Evolutionary conservation across 2,888 invertebrate species (phyloP).

Genomic region (Sceliomorpha sp.): DNA sequence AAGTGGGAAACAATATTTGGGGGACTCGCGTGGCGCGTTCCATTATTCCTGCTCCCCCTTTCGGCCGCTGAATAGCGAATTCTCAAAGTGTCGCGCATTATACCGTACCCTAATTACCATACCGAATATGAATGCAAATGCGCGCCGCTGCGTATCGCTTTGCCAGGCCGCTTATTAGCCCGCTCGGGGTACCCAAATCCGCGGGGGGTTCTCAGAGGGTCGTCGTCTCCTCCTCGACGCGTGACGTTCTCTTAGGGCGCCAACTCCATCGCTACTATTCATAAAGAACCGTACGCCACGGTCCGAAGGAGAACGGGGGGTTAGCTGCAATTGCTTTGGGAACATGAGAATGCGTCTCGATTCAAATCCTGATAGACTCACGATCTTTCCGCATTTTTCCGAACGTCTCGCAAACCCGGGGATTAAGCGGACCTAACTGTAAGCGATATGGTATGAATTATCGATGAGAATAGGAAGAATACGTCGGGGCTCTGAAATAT

Average conservation of each 20-base stretch:
- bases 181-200: constrained; percentile 62
- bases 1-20: constrained; percentile 25
- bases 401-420: too few species aligned
- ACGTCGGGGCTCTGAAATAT: too few species aligned
- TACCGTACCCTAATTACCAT: constrained; percentile 76
- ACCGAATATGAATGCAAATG: constrained; percentile 77
- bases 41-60: constrained; percentile 18
- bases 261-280: constrained; percentile 52
- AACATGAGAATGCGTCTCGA: too few species aligned
- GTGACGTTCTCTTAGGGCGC: constrained; percentile 67
- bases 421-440: too few species aligned
- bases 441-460: too few species aligned
- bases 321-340: background rate
- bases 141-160: constrained; percentile 59
- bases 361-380: too few species aligned
- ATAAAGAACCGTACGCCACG: constrained; percentile 70
- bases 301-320: constrained; percentile 56
- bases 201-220: constrained; percentile 46
- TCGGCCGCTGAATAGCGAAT: constrained; percentile 11
- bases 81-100: constrained; percentile 69
- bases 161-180: constrained; percentile 76
- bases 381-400: too few species aligned
- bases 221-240: constrained; percentile 65
- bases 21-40: constrained; percentile 25
- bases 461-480: too few species aligned